Base-by-base conservation (phyloP, 2,888 invertebrate species). In the Tuta absoluta region DNA sequence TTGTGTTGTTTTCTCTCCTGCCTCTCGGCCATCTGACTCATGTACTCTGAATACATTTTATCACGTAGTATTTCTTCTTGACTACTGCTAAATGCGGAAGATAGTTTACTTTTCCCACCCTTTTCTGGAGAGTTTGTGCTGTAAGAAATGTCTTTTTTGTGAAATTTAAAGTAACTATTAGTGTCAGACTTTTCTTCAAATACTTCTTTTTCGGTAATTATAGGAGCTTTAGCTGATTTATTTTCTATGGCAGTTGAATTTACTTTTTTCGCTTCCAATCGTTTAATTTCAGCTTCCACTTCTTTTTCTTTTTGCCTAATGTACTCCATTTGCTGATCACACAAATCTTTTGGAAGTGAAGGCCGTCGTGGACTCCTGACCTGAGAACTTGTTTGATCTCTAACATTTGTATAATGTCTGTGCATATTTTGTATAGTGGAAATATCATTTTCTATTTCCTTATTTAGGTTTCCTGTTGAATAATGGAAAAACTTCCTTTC, bases 21-120 rank as follows among this genome's bases (percentile, higher is more conserved):
- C 12, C 96, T 93, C 79, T 95, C 95, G 5, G 95, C 94, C 75
- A 97, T 95, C 85, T 96, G 95, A 76, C 93, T 92, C 78, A 96
- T 93, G 87, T 96, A 97, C 82, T 97, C 97, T 72, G 95, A 93
- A 85, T 96, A 97, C 96, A 97, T 97, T 84, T 95, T 94, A 71
- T 95, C 95, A 8, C 96, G 93, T 73, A 95, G 94, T 51, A 93
- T 90, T 81, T 96, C 96, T 68, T 94, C 94, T 80, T 96, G 95
- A 59, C 94, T 94, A 10, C 94, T 93, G 11, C 92, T 92, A 49
- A 94, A 88, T 65, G 83, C 72, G 53, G 85, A 82, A 23, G 83
- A 82, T 23, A 87, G 66, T 72, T 84, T 87, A 57, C 75, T 74
- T 66, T 74, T 75, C 65, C 72, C 60, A 58, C 66, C 69, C 73